Evolutionary conservation across 2,797 vertebrate genomes (phyloP), one percentile per base, ranked within the genome.

Genomic region (Aythya fuligula): DNA sequence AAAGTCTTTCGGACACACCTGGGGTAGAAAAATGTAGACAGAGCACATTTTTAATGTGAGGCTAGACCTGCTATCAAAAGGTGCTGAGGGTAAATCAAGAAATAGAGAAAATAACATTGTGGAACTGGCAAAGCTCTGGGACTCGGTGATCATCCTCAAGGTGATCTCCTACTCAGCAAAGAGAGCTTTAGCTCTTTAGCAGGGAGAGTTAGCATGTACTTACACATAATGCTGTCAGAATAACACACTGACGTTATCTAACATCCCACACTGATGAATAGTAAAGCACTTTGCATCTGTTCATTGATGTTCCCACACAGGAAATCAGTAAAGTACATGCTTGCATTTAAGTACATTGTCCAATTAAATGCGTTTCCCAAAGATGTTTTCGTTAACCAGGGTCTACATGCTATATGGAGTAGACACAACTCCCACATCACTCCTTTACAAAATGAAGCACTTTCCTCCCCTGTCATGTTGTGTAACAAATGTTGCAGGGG

Each of bases 51-150:
- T 89, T 34, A 67, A 39, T 34, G 6, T 58, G n/a, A 62, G 47
- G 39, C 16, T 69, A 86, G n/a, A 53, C 14, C 58, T 16, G 13
- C 30, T 77, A 76, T 38, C 78, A 79, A 49, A 58, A 82, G 20
- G 71, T 77, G 78, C 65, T 89, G 61, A 89, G 19, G 70, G 22
- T 53, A 88, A 82, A 90, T 56, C 11, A 73, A 91, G 60, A 95
- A 93, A 88, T 41, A 76, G 70, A 90, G 67, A 90, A 92, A 94
- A 70, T 47, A 84, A 74, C 16, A 25, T 6, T 7, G 8, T 62
- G 43, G 53, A 84, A 34, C 13, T 82, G 36, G 86, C 73, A 93
- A 93, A 94, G 57, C 22, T 19, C 43, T 87, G 32, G 12, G 67
- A 88, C 43, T 30, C 11, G 15, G 73, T 74, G 32, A 64, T 41